These are phyloP conservation scores for Euwallacea fornicatus DNA, from an alignment of 1,140 invertebrate species.

Conservation along the genomic window DNA sequence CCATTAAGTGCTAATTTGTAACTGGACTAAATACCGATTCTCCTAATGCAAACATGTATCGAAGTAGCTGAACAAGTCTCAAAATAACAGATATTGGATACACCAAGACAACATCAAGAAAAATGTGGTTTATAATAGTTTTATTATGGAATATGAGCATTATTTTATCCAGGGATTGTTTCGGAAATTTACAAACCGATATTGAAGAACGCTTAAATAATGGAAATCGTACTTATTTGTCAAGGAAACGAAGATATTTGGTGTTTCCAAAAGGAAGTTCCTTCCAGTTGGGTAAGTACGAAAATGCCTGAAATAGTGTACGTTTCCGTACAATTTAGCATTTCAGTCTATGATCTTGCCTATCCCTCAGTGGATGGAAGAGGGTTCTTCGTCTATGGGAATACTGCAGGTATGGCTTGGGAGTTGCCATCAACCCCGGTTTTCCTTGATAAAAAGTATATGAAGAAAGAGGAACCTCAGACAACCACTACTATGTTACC, in stretches of 20 bases:
- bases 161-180: too few species aligned
- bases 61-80: too few species aligned
- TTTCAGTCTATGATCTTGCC: conserved; percentile 28
- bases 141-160: too few species aligned
- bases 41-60: too few species aligned
- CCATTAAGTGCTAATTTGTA: too few species aligned
- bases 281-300: conserved; percentile 61
- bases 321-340: not conserved
- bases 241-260: conserved; percentile 70
- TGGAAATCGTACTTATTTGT: conserved; percentile 50
- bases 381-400: conserved; percentile 65
- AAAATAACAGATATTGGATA: too few species aligned
- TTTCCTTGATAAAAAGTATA: conserved; percentile 38
- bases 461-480: conserved; percentile 43
- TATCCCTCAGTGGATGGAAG: conserved; percentile 56
- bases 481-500: conserved; percentile 15
- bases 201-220: conserved; percentile 24
- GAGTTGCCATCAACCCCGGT: conserved; percentile 67
- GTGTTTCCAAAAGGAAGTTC: conserved; percentile 70
- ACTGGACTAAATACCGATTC: too few species aligned
- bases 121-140: too few species aligned
- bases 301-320: not conserved
- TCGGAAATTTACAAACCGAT: conserved; percentile 35
- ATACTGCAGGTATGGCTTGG: conserved; percentile 73
- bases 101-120: too few species aligned